Evolutionary conservation across 2,113 vertebrate species (phyloP).

Genomic region (Gnathonemus echidnorhynchus): DNA sequence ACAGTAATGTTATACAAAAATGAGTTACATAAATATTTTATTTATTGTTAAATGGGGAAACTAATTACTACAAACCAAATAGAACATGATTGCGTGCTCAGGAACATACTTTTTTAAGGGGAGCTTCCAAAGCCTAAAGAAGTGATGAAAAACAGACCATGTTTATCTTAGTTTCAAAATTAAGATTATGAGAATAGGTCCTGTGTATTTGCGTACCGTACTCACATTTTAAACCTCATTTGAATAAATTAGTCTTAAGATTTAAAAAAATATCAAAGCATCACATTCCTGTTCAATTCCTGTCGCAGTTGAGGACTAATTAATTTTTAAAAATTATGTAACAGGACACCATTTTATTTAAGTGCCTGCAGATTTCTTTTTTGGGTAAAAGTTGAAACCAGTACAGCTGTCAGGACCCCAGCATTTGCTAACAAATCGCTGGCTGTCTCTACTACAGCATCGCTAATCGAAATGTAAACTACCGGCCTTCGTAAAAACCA

Average conservation of each 20-base stretch:
- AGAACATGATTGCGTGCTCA: not conserved
- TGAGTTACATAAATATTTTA: not conserved
- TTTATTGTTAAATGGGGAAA: not conserved
- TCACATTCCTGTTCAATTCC: not conserved
- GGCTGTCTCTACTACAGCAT: not conserved
- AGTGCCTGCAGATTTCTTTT: not conserved
- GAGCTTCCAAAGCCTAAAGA: not conserved
- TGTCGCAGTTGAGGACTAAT: not conserved
- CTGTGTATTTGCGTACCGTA: not conserved
- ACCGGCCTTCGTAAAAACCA: not conserved
- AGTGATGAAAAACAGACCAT: not conserved
- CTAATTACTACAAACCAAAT: not conserved
- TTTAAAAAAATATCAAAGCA: not conserved
- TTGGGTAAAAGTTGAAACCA: not conserved
- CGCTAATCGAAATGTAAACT: conserved; percentile 6
- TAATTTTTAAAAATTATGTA: not conserved
- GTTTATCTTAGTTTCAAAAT: not conserved
- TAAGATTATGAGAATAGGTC: not conserved
- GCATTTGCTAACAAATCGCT: not conserved
- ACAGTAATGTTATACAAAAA: not conserved
- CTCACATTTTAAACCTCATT: not conserved
- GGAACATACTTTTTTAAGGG: not conserved
- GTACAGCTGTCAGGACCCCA: not conserved
- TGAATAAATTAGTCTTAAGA: not conserved
- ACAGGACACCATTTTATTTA: not conserved